A percentile compares a stretch with the other conserved stretches of the same genome.
phyloP scores from a whole-genome alignment of 2,888 invertebrate species.

The Brachylomia viminalis region DNA sequence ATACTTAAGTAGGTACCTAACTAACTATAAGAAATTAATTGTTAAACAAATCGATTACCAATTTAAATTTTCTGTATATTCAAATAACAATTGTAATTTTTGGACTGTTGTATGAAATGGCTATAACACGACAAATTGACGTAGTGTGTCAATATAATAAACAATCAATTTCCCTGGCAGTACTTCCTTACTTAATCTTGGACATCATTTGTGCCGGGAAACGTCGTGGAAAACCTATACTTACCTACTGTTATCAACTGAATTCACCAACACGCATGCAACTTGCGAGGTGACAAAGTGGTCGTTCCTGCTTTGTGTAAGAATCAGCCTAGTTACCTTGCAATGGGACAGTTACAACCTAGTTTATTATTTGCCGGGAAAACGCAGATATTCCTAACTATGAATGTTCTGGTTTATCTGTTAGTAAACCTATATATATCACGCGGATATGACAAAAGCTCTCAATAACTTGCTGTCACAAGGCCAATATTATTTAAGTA shows the following conservation, averaged over 20 bases:
- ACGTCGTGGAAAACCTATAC: neutral
- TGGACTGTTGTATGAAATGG: neutral
- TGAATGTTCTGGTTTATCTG: neutral
- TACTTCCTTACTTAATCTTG: neutral
- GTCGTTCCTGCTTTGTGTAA: neutral
- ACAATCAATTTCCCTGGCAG: neutral
- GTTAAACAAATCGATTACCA: too few species aligned
- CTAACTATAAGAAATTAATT: neutral
- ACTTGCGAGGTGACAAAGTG: neutral
- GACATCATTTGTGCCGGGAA: neutral
- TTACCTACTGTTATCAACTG: neutral
- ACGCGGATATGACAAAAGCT: conserved; percentile 20
- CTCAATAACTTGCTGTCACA: conserved; percentile 14
- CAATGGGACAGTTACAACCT: neutral
- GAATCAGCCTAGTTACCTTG: neutral
- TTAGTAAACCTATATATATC: neutral
- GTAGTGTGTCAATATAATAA: neutral
- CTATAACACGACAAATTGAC: neutral
- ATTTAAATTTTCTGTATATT: neutral
- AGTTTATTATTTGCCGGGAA: neutral
- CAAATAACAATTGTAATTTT: neutral
- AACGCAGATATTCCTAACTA: conserved; percentile 2
- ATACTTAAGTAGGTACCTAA: neutral
- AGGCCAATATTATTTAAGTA: neutral
- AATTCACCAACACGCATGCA: neutral